Percentiles rank a stretch among this genome's conserved stretches.
Evolutionary conservation across 2,888 invertebrate species (phyloP).

Genomic region (Sphecodes monilicornis): DNA sequence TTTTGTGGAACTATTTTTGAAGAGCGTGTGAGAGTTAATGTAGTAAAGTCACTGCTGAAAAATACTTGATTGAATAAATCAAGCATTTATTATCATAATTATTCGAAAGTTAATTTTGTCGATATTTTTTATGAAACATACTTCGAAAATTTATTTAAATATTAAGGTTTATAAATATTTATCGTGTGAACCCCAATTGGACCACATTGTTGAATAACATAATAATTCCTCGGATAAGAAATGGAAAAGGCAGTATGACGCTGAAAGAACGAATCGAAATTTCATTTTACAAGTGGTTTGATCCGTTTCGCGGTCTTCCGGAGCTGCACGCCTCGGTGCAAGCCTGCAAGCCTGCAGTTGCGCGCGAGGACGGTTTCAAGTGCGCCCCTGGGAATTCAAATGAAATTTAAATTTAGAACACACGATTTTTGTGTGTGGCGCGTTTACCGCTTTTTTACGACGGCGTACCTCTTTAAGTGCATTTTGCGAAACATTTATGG

Average conservation of each 20-base stretch:
- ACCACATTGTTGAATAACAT: slow-evolving; percentile 43
- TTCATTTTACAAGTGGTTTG: slow-evolving; percentile 60
- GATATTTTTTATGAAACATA: no score
- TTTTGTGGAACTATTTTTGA: no score
- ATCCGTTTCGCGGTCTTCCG: slow-evolving; percentile 36
- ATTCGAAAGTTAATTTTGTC: no score
- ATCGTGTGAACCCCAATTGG: no score
- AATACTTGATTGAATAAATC: no score
- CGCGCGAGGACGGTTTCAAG: slow-evolving; percentile 18
- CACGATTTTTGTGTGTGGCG: slow-evolving; percentile 30
- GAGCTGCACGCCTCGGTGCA: background rate
- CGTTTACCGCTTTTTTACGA: background rate
- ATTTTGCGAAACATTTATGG: background rate
- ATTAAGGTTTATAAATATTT: no score
- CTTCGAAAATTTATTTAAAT: no score
- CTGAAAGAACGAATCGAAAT: slow-evolving; percentile 54
- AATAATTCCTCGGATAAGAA: slow-evolving; percentile 37
- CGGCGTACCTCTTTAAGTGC: background rate
- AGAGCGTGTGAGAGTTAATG: no score
- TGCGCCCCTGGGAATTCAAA: slow-evolving; percentile 28
- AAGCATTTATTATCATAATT: no score
- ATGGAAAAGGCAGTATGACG: background rate
- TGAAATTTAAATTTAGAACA: slow-evolving; percentile 40
- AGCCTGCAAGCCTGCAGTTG: background rate
- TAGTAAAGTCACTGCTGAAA: no score